Conservation (phyloP, 2,888 invertebrate genomes). For the Brenthis hecate region DNA sequence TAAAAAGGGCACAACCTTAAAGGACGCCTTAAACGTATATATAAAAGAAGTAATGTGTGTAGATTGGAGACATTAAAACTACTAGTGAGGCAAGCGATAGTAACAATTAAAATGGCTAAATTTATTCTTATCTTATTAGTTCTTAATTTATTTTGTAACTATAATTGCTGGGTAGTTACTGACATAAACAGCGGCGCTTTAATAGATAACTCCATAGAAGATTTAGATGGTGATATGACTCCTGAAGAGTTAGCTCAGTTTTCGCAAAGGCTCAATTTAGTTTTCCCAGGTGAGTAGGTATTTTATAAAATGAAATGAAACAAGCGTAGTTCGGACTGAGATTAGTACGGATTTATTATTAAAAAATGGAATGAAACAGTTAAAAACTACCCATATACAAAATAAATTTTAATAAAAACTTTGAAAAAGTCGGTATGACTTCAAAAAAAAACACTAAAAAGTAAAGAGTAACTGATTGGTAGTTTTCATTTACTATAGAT, state of each 20-base stretch:
- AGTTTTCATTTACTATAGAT: no score
- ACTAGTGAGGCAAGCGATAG: conserved; percentile 12
- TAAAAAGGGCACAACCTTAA: conserved; percentile 30
- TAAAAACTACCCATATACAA: no score
- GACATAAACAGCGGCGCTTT: conserved; percentile 39
- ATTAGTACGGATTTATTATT: no score
- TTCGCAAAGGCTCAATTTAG: conserved; percentile 47
- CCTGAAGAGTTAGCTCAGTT: conserved; percentile 39
- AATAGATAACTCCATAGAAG: conserved; percentile 18
- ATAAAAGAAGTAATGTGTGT: conserved; percentile 31
- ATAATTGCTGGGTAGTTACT: conserved; percentile 48
- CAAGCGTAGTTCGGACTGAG: no score
- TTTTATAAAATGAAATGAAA: neutral
- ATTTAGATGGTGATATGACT: conserved; percentile 31
- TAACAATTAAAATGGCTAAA: conserved; percentile 32
- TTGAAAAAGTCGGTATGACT: no score
- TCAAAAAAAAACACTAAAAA: no score
- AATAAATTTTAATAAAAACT: no score
- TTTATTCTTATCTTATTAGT: conserved; percentile 24
- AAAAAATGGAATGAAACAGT: no score
- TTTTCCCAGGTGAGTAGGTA: conserved; percentile 55
- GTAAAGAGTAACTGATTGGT: no score
- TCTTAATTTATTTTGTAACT: conserved; percentile 25
- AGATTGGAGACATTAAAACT: conserved; percentile 22
- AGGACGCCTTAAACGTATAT: conserved; percentile 27